Evolutionary conservation across 2,888 invertebrate genomes (phyloP).

Genomic region (Leptinotarsa rubiginosa): DNA sequence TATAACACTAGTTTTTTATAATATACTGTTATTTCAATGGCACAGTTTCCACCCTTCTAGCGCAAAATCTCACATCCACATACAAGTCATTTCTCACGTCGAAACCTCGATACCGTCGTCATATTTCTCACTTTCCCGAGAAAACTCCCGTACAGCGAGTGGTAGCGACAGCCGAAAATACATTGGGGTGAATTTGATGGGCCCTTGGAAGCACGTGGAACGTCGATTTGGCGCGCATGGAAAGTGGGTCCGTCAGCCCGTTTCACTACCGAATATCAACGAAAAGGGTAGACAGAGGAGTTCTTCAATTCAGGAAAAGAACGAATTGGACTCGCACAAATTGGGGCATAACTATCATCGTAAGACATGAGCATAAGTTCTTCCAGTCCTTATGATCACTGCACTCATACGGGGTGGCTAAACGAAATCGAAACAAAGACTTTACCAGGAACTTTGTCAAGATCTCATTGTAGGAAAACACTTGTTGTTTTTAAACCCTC

Average conservation of each 20-base stretch:
- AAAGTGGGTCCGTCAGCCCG: conserved; percentile 29
- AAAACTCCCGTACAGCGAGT: conserved; percentile 21
- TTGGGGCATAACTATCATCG: not conserved
- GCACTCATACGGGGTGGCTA: no score
- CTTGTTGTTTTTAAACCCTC: no score
- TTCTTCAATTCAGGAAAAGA: conserved; percentile 3
- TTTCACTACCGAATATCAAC: conserved; percentile 24
- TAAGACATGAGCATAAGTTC: not conserved
- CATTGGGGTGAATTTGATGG: conserved; percentile 45
- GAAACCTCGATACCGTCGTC: conserved; percentile 21
- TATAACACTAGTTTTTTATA: no score
- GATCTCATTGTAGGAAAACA: not conserved
- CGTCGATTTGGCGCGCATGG: conserved; percentile 40
- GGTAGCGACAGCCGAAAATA: conserved; percentile 44
- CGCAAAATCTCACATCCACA: not conserved
- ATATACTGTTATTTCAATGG: not conserved
- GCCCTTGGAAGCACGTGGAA: conserved; percentile 46
- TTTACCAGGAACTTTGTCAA: not conserved
- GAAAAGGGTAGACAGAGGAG: conserved; percentile 18
- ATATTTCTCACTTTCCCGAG: conserved; percentile 20
- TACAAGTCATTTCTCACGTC: conserved; percentile 22
- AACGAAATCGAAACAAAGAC: no score
- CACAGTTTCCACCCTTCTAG: not conserved
- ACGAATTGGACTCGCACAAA: conserved; percentile 11
- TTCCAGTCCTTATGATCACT: not conserved